phyloP scores from a whole-genome alignment of 2,113 vertebrate genomes.

The Hemiprocne comata region DNA sequence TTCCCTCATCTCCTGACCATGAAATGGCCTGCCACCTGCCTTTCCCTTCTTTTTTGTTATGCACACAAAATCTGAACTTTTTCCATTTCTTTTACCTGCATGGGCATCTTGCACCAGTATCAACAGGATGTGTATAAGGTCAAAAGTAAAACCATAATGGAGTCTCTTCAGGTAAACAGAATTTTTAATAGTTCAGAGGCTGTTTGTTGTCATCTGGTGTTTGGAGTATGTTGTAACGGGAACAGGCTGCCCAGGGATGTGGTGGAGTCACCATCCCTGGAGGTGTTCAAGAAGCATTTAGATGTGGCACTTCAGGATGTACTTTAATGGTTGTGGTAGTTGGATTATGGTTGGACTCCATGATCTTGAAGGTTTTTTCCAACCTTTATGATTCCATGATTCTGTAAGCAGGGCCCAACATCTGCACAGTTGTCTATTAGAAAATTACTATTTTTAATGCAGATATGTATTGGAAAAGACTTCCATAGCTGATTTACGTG shows the following conservation, averaged over 20 bases:
- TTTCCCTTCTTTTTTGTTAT: neutral
- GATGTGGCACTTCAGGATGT: no score
- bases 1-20: neutral
- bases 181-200: neutral
- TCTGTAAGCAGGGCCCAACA: neutral
- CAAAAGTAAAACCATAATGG: neutral
- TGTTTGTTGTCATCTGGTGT: neutral
- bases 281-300: no score
- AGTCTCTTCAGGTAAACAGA: neutral
- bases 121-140: neutral
- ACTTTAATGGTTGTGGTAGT: no score
- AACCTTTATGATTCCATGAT: no score
- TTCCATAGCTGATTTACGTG: neutral
- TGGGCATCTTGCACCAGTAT: neutral
- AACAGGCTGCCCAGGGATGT: no score
- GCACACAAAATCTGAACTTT: neutral
- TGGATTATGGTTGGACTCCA: no score
- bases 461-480: neutral
- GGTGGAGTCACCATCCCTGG: no score
- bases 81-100: neutral
- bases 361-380: no score
- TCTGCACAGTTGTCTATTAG: neutral
- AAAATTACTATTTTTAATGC: neutral
- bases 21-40: neutral
- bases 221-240: neutral